Evolutionary conservation across 2,113 vertebrate genomes (phyloP), one percentile per base, ranked within the genome.

Genomic region (Telmatochromis sp.): DNA sequence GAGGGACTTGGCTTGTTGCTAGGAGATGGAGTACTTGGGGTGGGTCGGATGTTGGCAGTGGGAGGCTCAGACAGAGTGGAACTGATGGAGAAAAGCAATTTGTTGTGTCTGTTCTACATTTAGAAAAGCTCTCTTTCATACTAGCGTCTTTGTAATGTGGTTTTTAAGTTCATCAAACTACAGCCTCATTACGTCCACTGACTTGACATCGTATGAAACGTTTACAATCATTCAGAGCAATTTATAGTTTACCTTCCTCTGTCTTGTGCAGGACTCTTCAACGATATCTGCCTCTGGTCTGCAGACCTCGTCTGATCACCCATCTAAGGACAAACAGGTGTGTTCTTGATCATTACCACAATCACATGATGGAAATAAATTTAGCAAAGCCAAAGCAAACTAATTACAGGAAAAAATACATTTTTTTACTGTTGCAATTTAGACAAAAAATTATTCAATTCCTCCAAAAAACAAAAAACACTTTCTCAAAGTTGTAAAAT

Each of bases 31-130:
- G 99, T 99, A 92, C 98, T 99, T 53, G 98, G 97, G n/a, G 99
- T 99, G 75, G 99, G 99, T 80, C 98, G 98, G 92, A 99, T 99
- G 92, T 99, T 99, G 80, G 98, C 98, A 68, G 98, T 99, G 53
- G 98, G 99, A 40, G 99, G 98, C 79, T 99, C 99, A 79, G 98
- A 98, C 80, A 97, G 93, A 89, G 97, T 98, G 45, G 98, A 97
- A 88, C 98, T 99, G 93, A 31, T 2, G 75, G 17, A 86, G 26
- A 87, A 54, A 82, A 40, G 6, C 1, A 14, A 8, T n/a, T 55
- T 87, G 42, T 14, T 57, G 12, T 23, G 12, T 42, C n/a, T 45
- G 6, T 7, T 75, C 40, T 47, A 47, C 40, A 11, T 68, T 5
- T 37, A 65, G 19, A 65, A 45, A 68, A 68, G 19, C 4, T 73